Base-by-base conservation (phyloP, 2,888 invertebrate species). In the Eubasilissa splendida region DNA sequence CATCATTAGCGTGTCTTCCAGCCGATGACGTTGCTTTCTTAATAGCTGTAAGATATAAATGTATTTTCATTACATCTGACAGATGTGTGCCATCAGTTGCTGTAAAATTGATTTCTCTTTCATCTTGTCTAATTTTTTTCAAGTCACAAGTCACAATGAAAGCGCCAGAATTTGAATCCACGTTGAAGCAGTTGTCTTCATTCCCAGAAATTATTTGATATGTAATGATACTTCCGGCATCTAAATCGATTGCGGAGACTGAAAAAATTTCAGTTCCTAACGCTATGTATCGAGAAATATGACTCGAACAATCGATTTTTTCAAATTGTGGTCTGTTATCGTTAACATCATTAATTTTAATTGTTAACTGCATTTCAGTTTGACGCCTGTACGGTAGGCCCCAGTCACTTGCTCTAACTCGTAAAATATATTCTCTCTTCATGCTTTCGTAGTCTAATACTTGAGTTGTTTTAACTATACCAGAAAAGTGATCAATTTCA, bases 301-400 rank as follows among this genome's bases (percentile, higher is more conserved):
- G 95, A 0, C 97, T 97, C 9, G 93, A 91, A 87, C 98, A 98
- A 85, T 96, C 95, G 52, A 96, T 91, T 85, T 95, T 93, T 87
- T 96, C 96, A 86, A 97, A 97, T 87, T 96, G 96, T 2, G 98
- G 98, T 68, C 96, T 90, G 88, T 99, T 97, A 87, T 99, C 98
- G 88, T 99, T 99, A 7, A 97, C 93, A 87, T 98, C 97, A 80
- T 93, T 92, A 22, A 99, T 90, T 82, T 92, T 93, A 58, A 99
- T 94, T 14, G 93, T 92, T 58, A 99, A 89, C 81, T 94, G 94
- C 91, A 96, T 95, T 89, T 98, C 97, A 0, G 97, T 95, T 88
- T 98, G 97, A 53, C 98, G 91, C 4, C 98, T 92, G 88, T 96
- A 97, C 0, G 99, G 99, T 74, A 95, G 87, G 1, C 97, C 99